phyloP scores from a whole-genome alignment of 2,113 vertebrate genomes.

The Cyanoramphus novaezelandiae region DNA sequence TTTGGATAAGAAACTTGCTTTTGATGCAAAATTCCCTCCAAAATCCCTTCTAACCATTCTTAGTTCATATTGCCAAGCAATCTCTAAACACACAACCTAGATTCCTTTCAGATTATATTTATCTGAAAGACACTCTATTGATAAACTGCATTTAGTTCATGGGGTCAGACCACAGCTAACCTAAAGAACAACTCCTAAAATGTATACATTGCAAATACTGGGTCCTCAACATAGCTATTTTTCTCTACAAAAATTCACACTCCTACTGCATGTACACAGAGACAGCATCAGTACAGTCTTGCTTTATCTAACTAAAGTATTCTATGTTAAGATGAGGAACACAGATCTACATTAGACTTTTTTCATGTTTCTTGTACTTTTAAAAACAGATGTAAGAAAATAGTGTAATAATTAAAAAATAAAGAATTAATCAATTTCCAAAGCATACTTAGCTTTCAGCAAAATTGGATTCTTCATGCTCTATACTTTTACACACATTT shows the following conservation, averaged over 20 bases:
- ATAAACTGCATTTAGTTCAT: neutral
- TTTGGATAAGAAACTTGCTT: neutral
- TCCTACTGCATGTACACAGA: neutral
- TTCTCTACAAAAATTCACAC: neutral
- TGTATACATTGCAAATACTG: neutral
- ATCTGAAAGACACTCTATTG: neutral
- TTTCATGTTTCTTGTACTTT: neutral
- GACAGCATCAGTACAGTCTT: neutral
- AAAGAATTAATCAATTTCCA: neutral
- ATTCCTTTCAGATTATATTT: neutral
- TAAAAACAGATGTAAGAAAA: neutral
- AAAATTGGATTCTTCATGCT: neutral
- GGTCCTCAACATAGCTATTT: neutral
- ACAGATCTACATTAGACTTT: neutral
- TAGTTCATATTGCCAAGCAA: neutral
- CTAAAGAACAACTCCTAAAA: neutral
- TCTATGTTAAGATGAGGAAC: neutral
- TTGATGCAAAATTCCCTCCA: neutral
- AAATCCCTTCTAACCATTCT: neutral
- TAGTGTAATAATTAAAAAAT: neutral
- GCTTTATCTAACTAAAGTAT: neutral
- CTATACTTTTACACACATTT: neutral
- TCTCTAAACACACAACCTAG: neutral
- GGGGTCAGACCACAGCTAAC: neutral
- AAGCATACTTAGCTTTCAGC: neutral